Percentiles rank a stretch among this genome's conserved stretches.
Evolutionary conservation across 2,888 invertebrate genomes (phyloP).

Genomic region (Pristionchus exspectatus): DNA sequence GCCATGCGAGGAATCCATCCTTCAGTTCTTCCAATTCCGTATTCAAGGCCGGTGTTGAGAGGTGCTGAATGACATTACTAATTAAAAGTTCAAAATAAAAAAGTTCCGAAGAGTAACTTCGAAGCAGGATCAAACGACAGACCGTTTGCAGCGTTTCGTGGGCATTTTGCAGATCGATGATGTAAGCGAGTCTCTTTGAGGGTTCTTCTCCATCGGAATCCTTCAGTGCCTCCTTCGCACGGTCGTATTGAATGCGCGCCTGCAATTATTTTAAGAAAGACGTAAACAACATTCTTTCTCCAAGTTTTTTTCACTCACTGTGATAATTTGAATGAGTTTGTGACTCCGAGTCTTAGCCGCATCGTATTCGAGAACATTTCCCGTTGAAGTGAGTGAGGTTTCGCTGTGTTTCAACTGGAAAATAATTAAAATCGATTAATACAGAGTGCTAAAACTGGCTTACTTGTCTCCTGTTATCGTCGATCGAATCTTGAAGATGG

Average conservation of each 20-base stretch:
- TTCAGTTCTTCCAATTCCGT: slow-evolving; percentile 59
- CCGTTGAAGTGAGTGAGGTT: slow-evolving; percentile 22
- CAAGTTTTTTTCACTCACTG: too few species aligned
- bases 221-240: slow-evolving; percentile 56
- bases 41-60: slow-evolving; percentile 55
- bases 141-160: slow-evolving; percentile 59
- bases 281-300: too few species aligned
- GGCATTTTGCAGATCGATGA: slow-evolving; percentile 59
- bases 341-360: slow-evolving; percentile 58
- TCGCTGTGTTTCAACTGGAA: slow-evolving; percentile 48
- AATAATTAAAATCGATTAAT: background rate
- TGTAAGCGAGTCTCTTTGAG: slow-evolving; percentile 53
- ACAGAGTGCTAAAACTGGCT: background rate
- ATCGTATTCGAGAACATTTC: slow-evolving; percentile 59
- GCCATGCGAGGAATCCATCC: slow-evolving; percentile 61
- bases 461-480: slow-evolving; percentile 59
- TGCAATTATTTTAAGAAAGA: slow-evolving; percentile 20
- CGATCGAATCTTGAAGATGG: slow-evolving; percentile 57
- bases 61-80: slow-evolving; percentile 52
- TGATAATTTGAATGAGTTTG: slow-evolving; percentile 59
- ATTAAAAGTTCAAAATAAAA: background rate
- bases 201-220: slow-evolving; percentile 59
- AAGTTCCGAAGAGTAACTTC: too few species aligned
- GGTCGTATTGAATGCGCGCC: slow-evolving; percentile 57
- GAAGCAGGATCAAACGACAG: background rate